phyloP scores from a whole-genome alignment of 2,113 vertebrate species.

The Casuarius casuarius region DNA sequence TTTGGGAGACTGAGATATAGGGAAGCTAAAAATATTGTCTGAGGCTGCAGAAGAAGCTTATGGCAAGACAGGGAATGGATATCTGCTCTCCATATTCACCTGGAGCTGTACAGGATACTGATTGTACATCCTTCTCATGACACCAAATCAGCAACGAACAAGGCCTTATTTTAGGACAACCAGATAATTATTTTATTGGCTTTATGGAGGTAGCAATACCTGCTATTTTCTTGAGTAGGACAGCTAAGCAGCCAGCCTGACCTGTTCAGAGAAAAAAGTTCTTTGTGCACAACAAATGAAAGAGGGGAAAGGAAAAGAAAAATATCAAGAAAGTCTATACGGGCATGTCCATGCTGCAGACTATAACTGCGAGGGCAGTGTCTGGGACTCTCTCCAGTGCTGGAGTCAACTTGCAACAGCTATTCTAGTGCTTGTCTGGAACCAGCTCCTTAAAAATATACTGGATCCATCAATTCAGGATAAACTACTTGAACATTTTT shows the following conservation, averaged over 20 bases:
- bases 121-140: not conserved
- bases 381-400: not conserved
- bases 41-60: not conserved
- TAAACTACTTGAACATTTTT: not conserved
- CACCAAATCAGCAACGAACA: not conserved
- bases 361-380: not conserved
- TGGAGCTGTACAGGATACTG: not conserved
- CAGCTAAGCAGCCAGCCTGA: not conserved
- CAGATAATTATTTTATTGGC: not conserved
- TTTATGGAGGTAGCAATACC: not conserved
- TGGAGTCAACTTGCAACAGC: not conserved
- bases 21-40: constrained; percentile 5
- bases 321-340: too few species aligned
- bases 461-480: not conserved
- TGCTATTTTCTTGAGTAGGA: not conserved
- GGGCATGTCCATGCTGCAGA: not conserved
- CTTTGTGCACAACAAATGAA: not conserved
- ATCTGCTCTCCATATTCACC: not conserved
- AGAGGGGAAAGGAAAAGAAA: not conserved
- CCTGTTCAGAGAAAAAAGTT: not conserved
- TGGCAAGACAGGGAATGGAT: not conserved
- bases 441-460: not conserved
- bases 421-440: not conserved
- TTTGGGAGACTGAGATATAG: not conserved
- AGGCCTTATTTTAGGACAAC: not conserved